A percentile compares a stretch with the other conserved stretches of the same genome.
Conservation (phyloP, 1,140 invertebrate species). For the Drosophila nikananu region DNA sequence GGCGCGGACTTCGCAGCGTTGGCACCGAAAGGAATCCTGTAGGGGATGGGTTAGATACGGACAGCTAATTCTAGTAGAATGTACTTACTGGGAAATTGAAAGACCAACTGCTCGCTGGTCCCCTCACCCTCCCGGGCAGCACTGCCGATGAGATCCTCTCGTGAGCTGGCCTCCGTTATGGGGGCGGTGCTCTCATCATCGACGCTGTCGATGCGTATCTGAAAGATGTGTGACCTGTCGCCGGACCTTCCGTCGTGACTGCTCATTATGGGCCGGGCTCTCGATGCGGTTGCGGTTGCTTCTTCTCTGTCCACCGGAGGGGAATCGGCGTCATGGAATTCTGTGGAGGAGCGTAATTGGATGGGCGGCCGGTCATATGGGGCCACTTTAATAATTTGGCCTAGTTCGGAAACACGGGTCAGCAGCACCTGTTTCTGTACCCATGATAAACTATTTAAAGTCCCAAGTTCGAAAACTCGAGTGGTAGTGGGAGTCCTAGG, state of each 20-base stretch:
- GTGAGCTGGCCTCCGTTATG: slow-evolving; percentile 76
- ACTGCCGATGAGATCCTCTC: slow-evolving; percentile 72
- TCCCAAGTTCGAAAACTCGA: slow-evolving; percentile 21
- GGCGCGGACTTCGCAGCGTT: slow-evolving; percentile 60
- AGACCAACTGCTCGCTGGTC: slow-evolving; percentile 36
- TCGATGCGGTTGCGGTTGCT: slow-evolving; percentile 14
- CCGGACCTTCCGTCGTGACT: slow-evolving; percentile 28
- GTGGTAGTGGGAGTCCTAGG: background rate
- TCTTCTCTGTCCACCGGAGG: background rate
- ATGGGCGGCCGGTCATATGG: slow-evolving; percentile 24
- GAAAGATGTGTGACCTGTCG: slow-evolving; percentile 67
- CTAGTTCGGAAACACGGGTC: slow-evolving; percentile 42
- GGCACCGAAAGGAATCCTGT: slow-evolving; percentile 81
- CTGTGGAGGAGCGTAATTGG: slow-evolving; percentile 28
- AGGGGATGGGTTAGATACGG: background rate
- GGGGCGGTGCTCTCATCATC: slow-evolving; percentile 79
- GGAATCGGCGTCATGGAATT: slow-evolving; percentile 34
- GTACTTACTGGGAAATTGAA: slow-evolving; percentile 75
- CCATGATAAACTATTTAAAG: slow-evolving; percentile 71
- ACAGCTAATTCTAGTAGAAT: background rate
- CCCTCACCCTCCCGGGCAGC: slow-evolving; percentile 51
- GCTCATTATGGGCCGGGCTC: slow-evolving; percentile 60
- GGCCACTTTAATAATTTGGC: slow-evolving; percentile 46
- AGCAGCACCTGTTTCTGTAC: slow-evolving; percentile 50
- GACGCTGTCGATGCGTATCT: slow-evolving; percentile 77